Evolutionary conservation across 92 coral and sea anemone genomes (phyloP), one percentile per base, ranked within the genome.

Genomic region (Blastomussa wellsi): DNA sequence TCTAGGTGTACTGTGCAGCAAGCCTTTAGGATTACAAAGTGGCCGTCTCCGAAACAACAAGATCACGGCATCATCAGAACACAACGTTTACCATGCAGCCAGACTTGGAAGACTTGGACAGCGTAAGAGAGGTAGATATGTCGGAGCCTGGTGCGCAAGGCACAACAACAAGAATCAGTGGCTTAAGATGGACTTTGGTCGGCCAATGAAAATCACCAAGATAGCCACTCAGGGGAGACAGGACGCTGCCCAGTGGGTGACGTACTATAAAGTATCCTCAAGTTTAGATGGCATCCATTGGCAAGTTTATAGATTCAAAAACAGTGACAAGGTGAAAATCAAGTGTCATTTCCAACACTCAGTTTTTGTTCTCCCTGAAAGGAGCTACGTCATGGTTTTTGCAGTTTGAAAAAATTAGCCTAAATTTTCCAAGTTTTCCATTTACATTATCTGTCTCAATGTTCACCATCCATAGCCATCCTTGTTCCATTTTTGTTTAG

Each of bases 101-200:
- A 75, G 51, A 38, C 88, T 80, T 13, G 95, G 91, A 38, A 86
- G 97, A 77, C 88, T 93, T 69, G 87, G 88, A 29, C 57, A 38
- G 20, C 48, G 55, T 22, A 88, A 88, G 73, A 83, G 76, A 15
- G 95, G 95, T 4, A 68, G 85, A 26, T 84, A 80, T 39, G 77
- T 84, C 4, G 95, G 95, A 5, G 97, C 85, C 15, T 93, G 97
- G 97, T 84, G 93, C 80, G 86, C 97, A 20, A 90, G 66, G 74
- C 82, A 81, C 86, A 93, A 93, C 49, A 91, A 90, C 76, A 86
- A 68, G 59, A 78, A 83, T 68, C 95, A 93, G 81, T 95, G 94
- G 92, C 29, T 95, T 16, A 94, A 92, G 86, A 90, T 95, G 41
- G 82, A 90, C 81, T 84, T 95, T 60, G 86, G 89, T 68, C 79